Evolutionary conservation across 2,888 invertebrate species (phyloP).

Genomic region (Nomada fabriciana): DNA sequence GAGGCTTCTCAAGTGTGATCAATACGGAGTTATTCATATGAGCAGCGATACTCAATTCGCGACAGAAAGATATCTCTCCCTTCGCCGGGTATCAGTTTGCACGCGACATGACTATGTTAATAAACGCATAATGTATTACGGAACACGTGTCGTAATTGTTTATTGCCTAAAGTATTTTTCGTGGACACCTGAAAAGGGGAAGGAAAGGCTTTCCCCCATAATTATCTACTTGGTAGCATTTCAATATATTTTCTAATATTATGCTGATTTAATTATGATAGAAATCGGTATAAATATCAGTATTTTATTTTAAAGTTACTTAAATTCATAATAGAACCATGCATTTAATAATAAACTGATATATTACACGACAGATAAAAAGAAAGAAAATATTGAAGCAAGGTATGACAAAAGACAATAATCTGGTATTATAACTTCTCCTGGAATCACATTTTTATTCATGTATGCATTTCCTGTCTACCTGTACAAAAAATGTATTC

Average conservation of each 20-base stretch:
- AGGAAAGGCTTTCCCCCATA: too few species aligned
- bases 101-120: not conserved
- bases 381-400: too few species aligned
- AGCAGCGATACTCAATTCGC: conserved; percentile 80
- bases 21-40: conserved; percentile 79
- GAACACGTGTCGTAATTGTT: not conserved
- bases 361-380: too few species aligned
- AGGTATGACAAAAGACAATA: too few species aligned
- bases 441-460: not conserved
- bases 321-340: too few species aligned
- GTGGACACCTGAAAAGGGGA: too few species aligned
- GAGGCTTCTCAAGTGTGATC: conserved; percentile 80
- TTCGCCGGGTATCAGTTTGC: not conserved
- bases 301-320: too few species aligned
- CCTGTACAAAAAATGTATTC: not conserved
- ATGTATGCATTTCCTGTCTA: too few species aligned
- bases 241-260: not conserved
- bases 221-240: not conserved
- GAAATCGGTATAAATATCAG: too few species aligned
- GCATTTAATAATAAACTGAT: not conserved
- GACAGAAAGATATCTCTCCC: conserved; percentile 4
- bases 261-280: not conserved
- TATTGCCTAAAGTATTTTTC: too few species aligned
- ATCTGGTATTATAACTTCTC: not conserved
- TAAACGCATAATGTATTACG: conserved; percentile 4